Conservation (phyloP, 2,888 invertebrate species). For the Synergus gifuensis region DNA sequence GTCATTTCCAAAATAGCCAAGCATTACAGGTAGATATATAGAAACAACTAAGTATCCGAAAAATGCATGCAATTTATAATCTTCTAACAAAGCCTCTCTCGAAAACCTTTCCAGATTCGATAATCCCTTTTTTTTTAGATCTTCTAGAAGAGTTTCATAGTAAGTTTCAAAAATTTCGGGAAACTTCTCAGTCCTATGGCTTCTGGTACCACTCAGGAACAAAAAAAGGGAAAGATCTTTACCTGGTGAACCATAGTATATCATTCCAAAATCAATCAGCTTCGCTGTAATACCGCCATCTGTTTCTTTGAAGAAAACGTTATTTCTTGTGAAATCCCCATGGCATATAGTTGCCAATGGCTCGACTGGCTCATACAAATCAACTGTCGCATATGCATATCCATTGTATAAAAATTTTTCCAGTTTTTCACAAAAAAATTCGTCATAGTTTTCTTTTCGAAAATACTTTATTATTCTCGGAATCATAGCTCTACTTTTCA, state of each 20-base stretch:
- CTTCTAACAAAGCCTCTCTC: constrained; percentile 61
- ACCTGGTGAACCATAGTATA: constrained; percentile 67
- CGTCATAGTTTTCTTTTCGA: constrained; percentile 56
- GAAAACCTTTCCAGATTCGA: constrained; percentile 61
- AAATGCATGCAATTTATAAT: constrained; percentile 63
- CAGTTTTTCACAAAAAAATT: constrained; percentile 61
- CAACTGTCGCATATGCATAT: constrained; percentile 54
- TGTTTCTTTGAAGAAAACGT: constrained; percentile 62
- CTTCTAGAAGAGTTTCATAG: constrained; percentile 59
- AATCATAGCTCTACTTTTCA: background rate
- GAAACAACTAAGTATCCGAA: constrained; percentile 64
- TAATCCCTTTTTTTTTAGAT: constrained; percentile 58
- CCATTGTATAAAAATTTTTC: constrained; percentile 54
- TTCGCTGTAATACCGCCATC: constrained; percentile 48
- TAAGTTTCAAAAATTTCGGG: constrained; percentile 62
- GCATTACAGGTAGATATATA: constrained; percentile 57
- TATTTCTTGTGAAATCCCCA: constrained; percentile 71
- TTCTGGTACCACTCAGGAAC: constrained; percentile 57
- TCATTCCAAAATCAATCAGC: constrained; percentile 66
- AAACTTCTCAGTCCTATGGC: constrained; percentile 52
- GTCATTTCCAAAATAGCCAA: constrained; percentile 20
- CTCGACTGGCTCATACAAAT: constrained; percentile 57
- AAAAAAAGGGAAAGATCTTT: constrained; percentile 69
- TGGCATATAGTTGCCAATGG: constrained; percentile 70
- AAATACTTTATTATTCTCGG: constrained; percentile 58